Conservation (phyloP, 2,888 invertebrate species). For the Glaucopsyche alexis region DNA sequence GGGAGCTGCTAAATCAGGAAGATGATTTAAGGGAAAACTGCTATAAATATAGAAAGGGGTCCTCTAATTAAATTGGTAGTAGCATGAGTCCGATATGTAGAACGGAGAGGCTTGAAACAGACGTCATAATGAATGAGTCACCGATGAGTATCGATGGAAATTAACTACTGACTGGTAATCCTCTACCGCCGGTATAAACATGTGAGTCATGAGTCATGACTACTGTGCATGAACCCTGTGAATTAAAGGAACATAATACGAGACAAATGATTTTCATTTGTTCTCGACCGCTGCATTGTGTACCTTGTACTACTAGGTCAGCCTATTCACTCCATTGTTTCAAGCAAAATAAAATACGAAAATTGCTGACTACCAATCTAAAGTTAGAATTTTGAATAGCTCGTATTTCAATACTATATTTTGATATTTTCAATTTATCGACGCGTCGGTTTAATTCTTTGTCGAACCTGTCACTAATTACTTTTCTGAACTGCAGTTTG, state of each 20-base stretch:
- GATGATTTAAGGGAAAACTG: neutral
- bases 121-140: neutral
- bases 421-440: neutral
- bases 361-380: neutral
- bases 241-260: neutral
- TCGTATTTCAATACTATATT: neutral
- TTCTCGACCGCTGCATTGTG: neutral
- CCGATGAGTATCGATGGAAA: conserved; percentile 1
- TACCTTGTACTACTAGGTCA: neutral
- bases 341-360: neutral
- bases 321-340: neutral
- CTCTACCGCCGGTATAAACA: neutral
- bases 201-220: neutral
- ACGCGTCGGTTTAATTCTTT: neutral
- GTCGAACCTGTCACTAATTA: neutral
- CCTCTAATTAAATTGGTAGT: neutral
- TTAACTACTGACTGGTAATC: neutral
- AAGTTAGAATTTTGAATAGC: neutral
- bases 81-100: no score
- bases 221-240: neutral
- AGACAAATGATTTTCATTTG: neutral
- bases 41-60: neutral
- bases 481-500: neutral
- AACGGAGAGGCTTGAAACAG: no score
- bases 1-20: neutral